Evolutionary conservation across 1,140 invertebrate genomes (phyloP).

Genomic region (Danaus melanippus): DNA sequence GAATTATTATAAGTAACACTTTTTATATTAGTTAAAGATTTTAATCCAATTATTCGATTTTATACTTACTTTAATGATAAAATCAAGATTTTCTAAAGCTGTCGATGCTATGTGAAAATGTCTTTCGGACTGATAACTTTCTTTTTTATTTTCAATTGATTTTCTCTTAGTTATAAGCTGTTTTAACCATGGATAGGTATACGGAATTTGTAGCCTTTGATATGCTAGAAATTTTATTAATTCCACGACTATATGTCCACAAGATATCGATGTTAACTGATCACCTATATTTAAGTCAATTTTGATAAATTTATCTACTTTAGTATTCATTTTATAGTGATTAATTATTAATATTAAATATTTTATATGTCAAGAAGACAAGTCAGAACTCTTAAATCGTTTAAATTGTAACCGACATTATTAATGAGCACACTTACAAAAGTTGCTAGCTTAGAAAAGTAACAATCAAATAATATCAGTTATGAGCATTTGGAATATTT

Average conservation of each 20-base stretch:
- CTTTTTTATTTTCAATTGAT: slow-evolving; percentile 33
- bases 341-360: no score
- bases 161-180: slow-evolving; percentile 59
- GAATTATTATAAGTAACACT: no score
- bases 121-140: slow-evolving; percentile 55
- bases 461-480: no score
- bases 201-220: slow-evolving; percentile 68
- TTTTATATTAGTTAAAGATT: no score
- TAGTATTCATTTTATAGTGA: slow-evolving; percentile 63
- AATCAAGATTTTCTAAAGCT: slow-evolving; percentile 59
- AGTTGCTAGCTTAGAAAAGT: no score
- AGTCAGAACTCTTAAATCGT: no score
- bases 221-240: slow-evolving; percentile 65
- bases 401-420: no score
- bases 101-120: slow-evolving; percentile 58
- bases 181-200: slow-evolving; percentile 65
- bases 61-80: slow-evolving; percentile 55
- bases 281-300: slow-evolving; percentile 55
- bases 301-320: slow-evolving; percentile 9
- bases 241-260: slow-evolving; percentile 61
- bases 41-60: no score
- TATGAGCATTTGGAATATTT: no score
- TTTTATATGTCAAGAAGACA: no score
- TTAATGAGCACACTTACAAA: no score
- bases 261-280: slow-evolving; percentile 58